Percentiles rank a stretch among this genome's conserved stretches.
phyloP scores from a whole-genome alignment of 30 jellyfish, hydroid and myxozoan genomes.

The Turritopsis rubra region DNA sequence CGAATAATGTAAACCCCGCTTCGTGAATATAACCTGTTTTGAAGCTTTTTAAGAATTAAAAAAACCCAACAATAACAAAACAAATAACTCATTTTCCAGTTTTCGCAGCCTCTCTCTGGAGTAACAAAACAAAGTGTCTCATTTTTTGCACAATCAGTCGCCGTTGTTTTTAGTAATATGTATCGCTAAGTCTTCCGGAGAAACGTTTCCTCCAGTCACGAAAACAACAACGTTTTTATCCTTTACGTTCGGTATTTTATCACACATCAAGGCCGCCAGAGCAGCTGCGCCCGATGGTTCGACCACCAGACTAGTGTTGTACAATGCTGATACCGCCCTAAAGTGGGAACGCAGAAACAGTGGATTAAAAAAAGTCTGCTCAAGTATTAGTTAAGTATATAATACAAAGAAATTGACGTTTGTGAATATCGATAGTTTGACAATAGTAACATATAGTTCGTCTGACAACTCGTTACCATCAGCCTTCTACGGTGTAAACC shows the following conservation, averaged over 20 bases:
- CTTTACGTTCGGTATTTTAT: conserved; percentile 68
- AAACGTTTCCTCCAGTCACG: conserved; percentile 84
- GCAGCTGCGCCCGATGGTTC: conserved; percentile 99
- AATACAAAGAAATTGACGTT: too few species aligned
- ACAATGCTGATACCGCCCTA: conserved; percentile 63
- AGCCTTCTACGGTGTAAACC: too few species aligned
- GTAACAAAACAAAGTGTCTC: too few species aligned
- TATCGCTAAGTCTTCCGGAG: conserved; percentile 49
- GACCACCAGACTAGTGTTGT: conserved; percentile 69
- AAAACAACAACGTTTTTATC: conserved; percentile 67
- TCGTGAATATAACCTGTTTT: too few species aligned
- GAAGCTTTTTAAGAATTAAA: too few species aligned
- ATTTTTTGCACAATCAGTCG: neutral
- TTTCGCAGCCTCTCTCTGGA: neutral
- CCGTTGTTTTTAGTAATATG: neutral
- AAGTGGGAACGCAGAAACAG: neutral
- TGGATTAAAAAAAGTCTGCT: neutral
- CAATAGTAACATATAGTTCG: too few species aligned
- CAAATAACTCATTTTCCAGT: neutral
- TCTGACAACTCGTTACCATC: too few species aligned
- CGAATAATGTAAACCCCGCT: too few species aligned
- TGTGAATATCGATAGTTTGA: too few species aligned
- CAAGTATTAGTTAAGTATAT: neutral
- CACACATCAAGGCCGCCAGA: conserved; percentile 67
- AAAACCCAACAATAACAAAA: neutral